phyloP scores from a whole-genome alignment of 2,113 vertebrate genomes.

The Psittacula cyanocephala region DNA sequence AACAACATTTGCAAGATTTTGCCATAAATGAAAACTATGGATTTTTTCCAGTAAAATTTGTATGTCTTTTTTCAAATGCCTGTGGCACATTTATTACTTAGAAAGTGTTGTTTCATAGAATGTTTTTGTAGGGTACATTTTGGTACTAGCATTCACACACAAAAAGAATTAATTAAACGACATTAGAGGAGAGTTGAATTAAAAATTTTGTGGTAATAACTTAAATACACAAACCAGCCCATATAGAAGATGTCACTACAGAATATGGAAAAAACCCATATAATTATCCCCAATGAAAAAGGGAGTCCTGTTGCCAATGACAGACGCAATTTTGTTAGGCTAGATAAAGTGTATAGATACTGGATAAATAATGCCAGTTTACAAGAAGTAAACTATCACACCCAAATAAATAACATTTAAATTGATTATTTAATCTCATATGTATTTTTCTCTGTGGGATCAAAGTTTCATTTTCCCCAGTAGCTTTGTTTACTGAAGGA shows the following conservation, averaged over 20 bases:
- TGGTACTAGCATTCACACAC: background rate
- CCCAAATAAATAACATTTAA: background rate
- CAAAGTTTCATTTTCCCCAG: background rate
- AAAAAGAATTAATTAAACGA: background rate
- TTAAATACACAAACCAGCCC: background rate
- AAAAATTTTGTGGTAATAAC: background rate
- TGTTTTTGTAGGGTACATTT: background rate
- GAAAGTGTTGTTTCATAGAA: background rate
- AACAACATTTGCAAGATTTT: background rate
- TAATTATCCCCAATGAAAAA: background rate
- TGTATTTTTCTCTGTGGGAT: background rate
- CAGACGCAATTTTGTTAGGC: background rate
- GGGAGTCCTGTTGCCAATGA: background rate
- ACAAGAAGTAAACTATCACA: background rate
- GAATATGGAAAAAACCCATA: background rate
- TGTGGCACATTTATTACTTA: background rate
- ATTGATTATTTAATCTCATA: rapidly evolving
- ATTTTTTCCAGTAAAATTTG: background rate
- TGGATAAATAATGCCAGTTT: background rate
- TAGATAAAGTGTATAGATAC: background rate
- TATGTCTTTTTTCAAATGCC: background rate
- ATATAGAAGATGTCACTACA: background rate
- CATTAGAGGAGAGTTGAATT: background rate
- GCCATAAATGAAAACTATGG: background rate
- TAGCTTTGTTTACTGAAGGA: background rate